These are phyloP conservation scores for Caenorhabditis virilis DNA, from an alignment of 2,888 invertebrate genomes.

Conservation along the genomic window DNA sequence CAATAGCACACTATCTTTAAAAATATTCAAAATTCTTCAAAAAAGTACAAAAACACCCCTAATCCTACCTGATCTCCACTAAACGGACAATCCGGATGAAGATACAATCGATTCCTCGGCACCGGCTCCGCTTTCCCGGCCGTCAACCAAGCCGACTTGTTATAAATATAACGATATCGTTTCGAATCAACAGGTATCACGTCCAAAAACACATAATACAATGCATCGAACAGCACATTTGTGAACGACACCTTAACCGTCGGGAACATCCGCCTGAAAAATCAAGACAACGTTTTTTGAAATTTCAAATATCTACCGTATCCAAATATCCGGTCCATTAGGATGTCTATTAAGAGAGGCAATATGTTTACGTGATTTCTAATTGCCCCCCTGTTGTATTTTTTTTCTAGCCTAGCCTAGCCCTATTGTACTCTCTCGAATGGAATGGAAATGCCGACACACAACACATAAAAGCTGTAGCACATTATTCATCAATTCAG, in stretches of 20 bases:
- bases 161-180: slow-evolving; percentile 93
- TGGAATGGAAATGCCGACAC: no score
- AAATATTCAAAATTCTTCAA: background rate
- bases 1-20: slow-evolving; percentile 5
- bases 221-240: slow-evolving; percentile 74
- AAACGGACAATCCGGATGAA: slow-evolving; percentile 95
- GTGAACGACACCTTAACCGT: slow-evolving; percentile 91
- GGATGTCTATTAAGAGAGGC: no score
- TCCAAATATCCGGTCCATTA: background rate
- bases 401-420: no score
- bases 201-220: slow-evolving; percentile 89
- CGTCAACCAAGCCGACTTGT: slow-evolving; percentile 95
- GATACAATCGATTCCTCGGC: slow-evolving; percentile 76
- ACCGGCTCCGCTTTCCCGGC: slow-evolving; percentile 79
- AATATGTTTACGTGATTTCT: background rate
- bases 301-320: background rate
- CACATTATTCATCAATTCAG: no score
- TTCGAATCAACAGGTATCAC: slow-evolving; percentile 85
- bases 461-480: no score
- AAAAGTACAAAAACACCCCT: slow-evolving; percentile 69
- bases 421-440: no score
- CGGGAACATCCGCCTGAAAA: slow-evolving; percentile 92
- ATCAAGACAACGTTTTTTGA: no score
- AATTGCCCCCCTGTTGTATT: no score
- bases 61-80: slow-evolving; percentile 83